Evolutionary conservation across 1,140 invertebrate genomes (phyloP), one percentile per base, ranked within the genome.

Genomic region (Scylla paramamosain): DNA sequence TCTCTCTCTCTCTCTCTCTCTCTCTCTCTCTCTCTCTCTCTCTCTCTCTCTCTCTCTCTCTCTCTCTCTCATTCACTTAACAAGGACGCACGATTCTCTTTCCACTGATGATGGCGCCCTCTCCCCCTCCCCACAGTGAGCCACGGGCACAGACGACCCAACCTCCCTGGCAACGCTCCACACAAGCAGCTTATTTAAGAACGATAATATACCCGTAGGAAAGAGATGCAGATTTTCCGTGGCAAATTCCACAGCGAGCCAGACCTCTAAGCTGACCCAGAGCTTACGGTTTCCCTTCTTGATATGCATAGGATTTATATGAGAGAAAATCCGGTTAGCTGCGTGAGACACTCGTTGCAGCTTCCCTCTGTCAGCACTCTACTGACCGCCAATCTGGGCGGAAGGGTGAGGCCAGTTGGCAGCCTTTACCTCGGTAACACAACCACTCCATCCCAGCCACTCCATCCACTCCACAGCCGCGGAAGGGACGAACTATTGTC

Each of bases 271-370:
- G 67, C 67, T 77, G 20, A 77, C n/a, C 67, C n/a, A n/a, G 67
- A n/a, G 67, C 67, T 77, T 77, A 77, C 67, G 67, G 20, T 77
- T 77, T n/a, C 6, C 59, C 67, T 77, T 77, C 67, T 77, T 77
- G 67, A 77, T 77, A 77, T 77, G 67, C 67, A 77, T 77, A 77
- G n/a, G 67, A 77, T 77, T 77, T 77, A 77, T 77, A 77, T n/a
- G 67, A 77, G 67, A 77, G 67, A n/a, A 77, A 77, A 77, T 77
- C 67, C 2, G 20, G 67, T 77, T 77, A 77, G 67, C 25, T 77
- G 25, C 67, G 20, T n/a, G 67, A 77, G 52, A 59, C 52, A 77
- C 25, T n/a, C 2, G n/a, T 77, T 77, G 10, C 6, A 77, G 67
- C 25, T 20, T n/a, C 67, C n/a, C 67, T n/a, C 20, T 2, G 67